Conservation (phyloP, 2,888 invertebrate genomes). For the Strigamia maritima region DNA sequence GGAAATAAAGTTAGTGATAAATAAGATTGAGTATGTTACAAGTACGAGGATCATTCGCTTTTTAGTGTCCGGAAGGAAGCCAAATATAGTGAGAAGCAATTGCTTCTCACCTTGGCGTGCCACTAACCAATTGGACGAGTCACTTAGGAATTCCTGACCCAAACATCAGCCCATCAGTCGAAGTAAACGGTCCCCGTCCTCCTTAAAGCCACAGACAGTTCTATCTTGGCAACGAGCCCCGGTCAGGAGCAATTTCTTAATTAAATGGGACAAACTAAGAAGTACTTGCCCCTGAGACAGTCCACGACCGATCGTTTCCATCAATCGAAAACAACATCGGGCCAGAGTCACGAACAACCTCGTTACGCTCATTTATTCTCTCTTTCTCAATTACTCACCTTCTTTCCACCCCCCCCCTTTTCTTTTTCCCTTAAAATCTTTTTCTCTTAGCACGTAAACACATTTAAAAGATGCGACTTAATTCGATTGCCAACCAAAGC, state of each 20-base stretch:
- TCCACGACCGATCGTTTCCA: slow-evolving; percentile 12
- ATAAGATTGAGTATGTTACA: not conserved
- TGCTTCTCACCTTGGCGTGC: slow-evolving; percentile 19
- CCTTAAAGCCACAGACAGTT: slow-evolving; percentile 20
- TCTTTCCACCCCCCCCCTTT: not conserved
- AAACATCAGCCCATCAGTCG: slow-evolving; percentile 24
- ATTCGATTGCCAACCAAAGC: not conserved
- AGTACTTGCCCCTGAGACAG: slow-evolving; percentile 11
- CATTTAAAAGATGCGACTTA: slow-evolving; percentile 18
- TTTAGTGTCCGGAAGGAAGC: not conserved
- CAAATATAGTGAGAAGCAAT: not conserved
- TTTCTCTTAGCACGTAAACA: slow-evolving; percentile 14
- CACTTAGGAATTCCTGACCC: slow-evolving; percentile 19
- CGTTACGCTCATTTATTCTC: not conserved
- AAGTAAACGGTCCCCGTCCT: slow-evolving; percentile 16
- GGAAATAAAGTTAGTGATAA: not conserved
- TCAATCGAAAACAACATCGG: slow-evolving; percentile 27
- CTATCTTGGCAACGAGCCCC: slow-evolving; percentile 19
- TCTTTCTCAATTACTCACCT: slow-evolving; percentile 11
- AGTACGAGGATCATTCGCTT: not conserved
- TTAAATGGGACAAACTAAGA: slow-evolving; percentile 28
- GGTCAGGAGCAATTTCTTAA: slow-evolving; percentile 15
- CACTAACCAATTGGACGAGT: slow-evolving; percentile 27
- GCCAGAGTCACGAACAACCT: slow-evolving; percentile 21
- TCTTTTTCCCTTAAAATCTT: not conserved